Conservation (phyloP, 2,888 invertebrate genomes). For the Dinocampus coccinellae region DNA sequence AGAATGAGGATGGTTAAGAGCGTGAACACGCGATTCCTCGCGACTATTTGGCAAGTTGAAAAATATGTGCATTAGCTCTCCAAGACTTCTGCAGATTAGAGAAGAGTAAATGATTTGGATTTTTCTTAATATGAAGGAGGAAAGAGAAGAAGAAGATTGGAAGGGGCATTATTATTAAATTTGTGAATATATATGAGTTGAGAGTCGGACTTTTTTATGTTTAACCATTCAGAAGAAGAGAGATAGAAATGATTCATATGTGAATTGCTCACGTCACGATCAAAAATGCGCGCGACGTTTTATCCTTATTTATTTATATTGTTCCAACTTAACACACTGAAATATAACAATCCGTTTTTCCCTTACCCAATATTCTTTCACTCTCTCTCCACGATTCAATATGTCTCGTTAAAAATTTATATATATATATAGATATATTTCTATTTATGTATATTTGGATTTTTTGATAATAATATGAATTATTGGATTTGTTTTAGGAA, state of each 20-base stretch:
- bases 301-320: too few species aligned
- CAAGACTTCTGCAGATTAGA: neutral
- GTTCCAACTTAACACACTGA: neutral
- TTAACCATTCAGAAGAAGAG: conserved; percentile 28
- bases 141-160: too few species aligned
- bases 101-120: neutral
- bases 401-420: neutral
- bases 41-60: neutral
- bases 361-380: too few species aligned
- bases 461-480: conserved; percentile 42
- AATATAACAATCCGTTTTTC: neutral
- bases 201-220: neutral
- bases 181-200: neutral
- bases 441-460: neutral
- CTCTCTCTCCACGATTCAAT: neutral
- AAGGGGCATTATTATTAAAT: neutral
- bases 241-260: conserved; percentile 41
- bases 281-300: conserved; percentile 35
- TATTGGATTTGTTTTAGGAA: conserved; percentile 74
- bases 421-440: neutral
- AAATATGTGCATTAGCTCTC: neutral
- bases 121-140: neutral
- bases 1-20: neutral
- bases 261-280: conserved; percentile 46
- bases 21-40: conserved; percentile 23